Conservation (phyloP, 2,888 invertebrate species). For the Buathra laborator region DNA sequence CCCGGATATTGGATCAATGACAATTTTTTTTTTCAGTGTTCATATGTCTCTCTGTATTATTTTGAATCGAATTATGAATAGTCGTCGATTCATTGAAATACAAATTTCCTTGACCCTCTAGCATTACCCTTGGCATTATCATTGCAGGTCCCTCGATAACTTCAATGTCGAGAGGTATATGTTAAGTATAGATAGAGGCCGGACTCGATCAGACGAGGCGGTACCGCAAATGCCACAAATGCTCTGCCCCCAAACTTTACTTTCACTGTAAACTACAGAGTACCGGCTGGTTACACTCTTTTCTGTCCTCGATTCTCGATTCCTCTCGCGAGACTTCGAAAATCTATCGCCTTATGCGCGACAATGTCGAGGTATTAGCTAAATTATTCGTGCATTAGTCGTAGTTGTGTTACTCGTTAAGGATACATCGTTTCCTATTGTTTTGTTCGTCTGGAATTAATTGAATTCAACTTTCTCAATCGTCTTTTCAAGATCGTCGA, state of each 20-base stretch:
- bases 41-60: neutral
- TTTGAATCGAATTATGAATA: neutral
- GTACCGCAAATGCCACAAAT: constrained; percentile 17
- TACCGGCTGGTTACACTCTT: constrained; percentile 8
- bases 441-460: no score
- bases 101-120: neutral
- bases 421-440: neutral
- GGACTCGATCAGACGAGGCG: constrained; percentile 5
- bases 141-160: neutral
- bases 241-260: constrained; percentile 35
- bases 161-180: neutral
- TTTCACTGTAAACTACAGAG: constrained; percentile 37
- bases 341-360: neutral
- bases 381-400: neutral
- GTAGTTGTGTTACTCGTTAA: neutral
- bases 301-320: constrained; percentile 28
- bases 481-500: neutral
- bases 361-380: constrained; percentile 4
- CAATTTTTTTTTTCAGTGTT: no score
- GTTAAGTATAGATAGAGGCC: neutral
- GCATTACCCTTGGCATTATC: neutral
- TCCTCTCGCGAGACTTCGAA: constrained; percentile 10
- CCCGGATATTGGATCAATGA: no score
- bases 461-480: neutral
- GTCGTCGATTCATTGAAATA: neutral